These are phyloP conservation scores for Choloepus didactylus DNA, from an alignment of 2,797 vertebrate genomes.

Conservation along the genomic window DNA sequence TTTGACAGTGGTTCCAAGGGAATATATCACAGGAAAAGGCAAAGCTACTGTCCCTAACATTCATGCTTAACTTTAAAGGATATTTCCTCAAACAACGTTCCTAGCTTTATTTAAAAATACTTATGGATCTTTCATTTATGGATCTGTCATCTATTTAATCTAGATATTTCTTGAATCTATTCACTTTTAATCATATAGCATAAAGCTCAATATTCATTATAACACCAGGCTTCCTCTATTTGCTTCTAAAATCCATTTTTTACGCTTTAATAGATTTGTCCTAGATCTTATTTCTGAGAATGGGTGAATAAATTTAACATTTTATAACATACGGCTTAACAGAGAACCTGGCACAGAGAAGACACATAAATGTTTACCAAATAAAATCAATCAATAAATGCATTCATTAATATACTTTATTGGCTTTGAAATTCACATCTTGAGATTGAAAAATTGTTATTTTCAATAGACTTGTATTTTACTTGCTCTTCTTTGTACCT, in stretches of 20 bases:
- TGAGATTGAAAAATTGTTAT: background rate
- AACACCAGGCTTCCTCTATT: background rate
- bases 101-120: background rate
- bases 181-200: background rate
- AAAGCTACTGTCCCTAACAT: background rate
- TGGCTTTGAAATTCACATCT: background rate
- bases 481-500: background rate
- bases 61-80: background rate
- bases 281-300: background rate
- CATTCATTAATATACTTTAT: background rate
- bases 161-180: background rate
- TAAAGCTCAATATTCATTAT: background rate
- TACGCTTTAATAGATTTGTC: slow-evolving; percentile 4
- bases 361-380: background rate
- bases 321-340: background rate
- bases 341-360: background rate
- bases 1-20: background rate
- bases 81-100: background rate
- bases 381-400: background rate
- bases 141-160: background rate
- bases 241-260: slow-evolving; percentile 33
- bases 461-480: background rate
- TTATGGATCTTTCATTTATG: background rate
- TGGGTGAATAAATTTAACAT: background rate
- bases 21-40: background rate